Evolutionary conservation across 1,140 invertebrate genomes (phyloP).

Genomic region (Eupeodes corollae): DNA sequence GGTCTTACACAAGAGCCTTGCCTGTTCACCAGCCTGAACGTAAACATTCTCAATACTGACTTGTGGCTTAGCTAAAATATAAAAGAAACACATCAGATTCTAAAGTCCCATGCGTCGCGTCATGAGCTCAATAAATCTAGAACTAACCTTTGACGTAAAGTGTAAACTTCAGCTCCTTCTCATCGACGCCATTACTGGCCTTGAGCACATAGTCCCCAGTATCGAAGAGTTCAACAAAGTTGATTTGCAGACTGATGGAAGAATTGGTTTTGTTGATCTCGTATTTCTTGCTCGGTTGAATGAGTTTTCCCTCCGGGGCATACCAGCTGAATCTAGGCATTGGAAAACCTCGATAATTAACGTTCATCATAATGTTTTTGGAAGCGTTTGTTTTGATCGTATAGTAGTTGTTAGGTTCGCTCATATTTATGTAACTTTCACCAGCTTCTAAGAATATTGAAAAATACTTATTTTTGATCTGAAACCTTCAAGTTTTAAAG

Average conservation of each 20-base stretch:
- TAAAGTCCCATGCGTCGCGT: no score
- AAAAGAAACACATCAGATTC: no score
- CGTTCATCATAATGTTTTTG: conserved; percentile 21
- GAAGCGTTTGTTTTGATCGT: conserved; percentile 13
- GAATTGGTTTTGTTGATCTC: conserved; percentile 21
- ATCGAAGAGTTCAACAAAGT: conserved; percentile 36
- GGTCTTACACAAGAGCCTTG: conserved; percentile 37
- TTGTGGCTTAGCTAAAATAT: conserved; percentile 27
- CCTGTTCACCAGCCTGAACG: conserved; percentile 34
- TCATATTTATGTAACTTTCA: conserved; percentile 38
- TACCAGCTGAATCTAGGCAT: conserved; percentile 24
- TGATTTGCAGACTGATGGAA: conserved; percentile 32
- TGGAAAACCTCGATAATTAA: conserved; percentile 24
- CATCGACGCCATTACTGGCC: conserved; percentile 28
- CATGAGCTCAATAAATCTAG: no score
- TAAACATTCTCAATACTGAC: conserved; percentile 32
- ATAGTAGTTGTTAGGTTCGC: conserved; percentile 19
- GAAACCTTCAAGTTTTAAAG: background rate
- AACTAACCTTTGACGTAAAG: conserved; percentile 19
- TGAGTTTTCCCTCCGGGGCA: conserved; percentile 21
- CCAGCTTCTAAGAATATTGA: conserved; percentile 29
- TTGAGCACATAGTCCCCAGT: conserved; percentile 37
- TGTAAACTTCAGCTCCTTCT: conserved; percentile 17
- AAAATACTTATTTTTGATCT: background rate
- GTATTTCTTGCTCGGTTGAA: conserved; percentile 23